Evolutionary conservation across 2,888 invertebrate species (phyloP).

Genomic region (Orchesella flavescens): DNA sequence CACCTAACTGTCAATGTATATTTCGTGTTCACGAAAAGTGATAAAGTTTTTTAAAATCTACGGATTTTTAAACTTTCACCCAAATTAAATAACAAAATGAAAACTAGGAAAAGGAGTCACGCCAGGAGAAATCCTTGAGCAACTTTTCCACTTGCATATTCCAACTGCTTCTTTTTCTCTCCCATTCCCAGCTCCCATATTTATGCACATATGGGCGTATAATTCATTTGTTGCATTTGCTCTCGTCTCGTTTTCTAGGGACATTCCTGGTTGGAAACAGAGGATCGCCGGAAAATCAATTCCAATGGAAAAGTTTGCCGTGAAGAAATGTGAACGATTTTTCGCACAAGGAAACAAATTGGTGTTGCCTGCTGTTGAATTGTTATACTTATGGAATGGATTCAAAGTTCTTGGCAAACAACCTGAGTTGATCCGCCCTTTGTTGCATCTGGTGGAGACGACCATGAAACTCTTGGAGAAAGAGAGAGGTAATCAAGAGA

Average conservation of each 20-base stretch:
- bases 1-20: too few relatives aligned
- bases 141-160: too few relatives aligned
- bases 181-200: too few relatives aligned
- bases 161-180: too few relatives aligned
- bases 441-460: slow-evolving; percentile 75
- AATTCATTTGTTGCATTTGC: slow-evolving; percentile 4
- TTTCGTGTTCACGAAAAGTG: too few relatives aligned
- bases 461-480: slow-evolving; percentile 74
- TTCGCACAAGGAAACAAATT: slow-evolving; percentile 83
- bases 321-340: slow-evolving; percentile 88
- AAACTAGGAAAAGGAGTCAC: too few relatives aligned
- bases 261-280: slow-evolving; percentile 88
- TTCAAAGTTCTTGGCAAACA: slow-evolving; percentile 87
- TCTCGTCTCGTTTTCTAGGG: slow-evolving; percentile 75
- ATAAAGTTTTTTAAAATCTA: too few relatives aligned
- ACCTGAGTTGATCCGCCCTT: slow-evolving; percentile 75
- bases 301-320: slow-evolving; percentile 96
- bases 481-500: slow-evolving; percentile 73
- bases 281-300: slow-evolving; percentile 96
- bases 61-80: too few relatives aligned
- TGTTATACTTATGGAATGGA: slow-evolving; percentile 94
- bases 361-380: slow-evolving; percentile 87
- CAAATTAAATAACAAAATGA: too few relatives aligned
- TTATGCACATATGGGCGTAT: too few relatives aligned
- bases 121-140: too few relatives aligned